Percentiles rank a stretch among this genome's conserved stretches.
Evolutionary conservation across 2,113 vertebrate genomes (phyloP).

Genomic region (Acrocephalus arundinaceus): DNA sequence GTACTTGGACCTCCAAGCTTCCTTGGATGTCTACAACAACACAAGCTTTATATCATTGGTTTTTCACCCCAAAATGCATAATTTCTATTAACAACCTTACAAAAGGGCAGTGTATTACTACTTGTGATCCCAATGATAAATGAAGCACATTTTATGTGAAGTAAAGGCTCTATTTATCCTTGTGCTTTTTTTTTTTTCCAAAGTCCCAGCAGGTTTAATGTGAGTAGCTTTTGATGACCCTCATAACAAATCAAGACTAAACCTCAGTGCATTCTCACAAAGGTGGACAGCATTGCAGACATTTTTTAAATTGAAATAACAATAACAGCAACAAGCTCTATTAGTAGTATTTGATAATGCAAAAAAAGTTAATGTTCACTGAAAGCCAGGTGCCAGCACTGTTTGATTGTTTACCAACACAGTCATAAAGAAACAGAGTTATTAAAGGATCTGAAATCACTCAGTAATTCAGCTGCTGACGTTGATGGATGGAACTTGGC

Average conservation of each 20-base stretch:
- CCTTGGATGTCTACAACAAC: not conserved
- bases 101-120: conserved; percentile 45
- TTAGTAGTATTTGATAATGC: conserved; percentile 51
- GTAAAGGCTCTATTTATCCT: conserved; percentile 47
- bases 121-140: conserved; percentile 48
- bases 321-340: not conserved
- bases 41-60: not conserved
- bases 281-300: not conserved
- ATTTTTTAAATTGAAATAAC: not conserved
- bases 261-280: not conserved
- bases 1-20: not conserved
- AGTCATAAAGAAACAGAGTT: conserved; percentile 71
- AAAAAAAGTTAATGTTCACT: conserved; percentile 53
- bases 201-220: conserved; percentile 35
- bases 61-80: conserved; percentile 38
- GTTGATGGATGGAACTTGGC: conserved; percentile 87
- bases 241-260: conserved; percentile 32
- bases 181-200: not conserved
- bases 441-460: conserved; percentile 77
- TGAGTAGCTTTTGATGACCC: conserved; percentile 40
- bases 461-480: conserved; percentile 79
- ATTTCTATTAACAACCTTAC: conserved; percentile 55
- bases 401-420: conserved; percentile 77
- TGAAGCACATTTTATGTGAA: conserved; percentile 58
- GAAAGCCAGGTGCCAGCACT: conserved; percentile 52